Conservation (phyloP, 2,113 vertebrate species). For the Ciconia stormi region DNA sequence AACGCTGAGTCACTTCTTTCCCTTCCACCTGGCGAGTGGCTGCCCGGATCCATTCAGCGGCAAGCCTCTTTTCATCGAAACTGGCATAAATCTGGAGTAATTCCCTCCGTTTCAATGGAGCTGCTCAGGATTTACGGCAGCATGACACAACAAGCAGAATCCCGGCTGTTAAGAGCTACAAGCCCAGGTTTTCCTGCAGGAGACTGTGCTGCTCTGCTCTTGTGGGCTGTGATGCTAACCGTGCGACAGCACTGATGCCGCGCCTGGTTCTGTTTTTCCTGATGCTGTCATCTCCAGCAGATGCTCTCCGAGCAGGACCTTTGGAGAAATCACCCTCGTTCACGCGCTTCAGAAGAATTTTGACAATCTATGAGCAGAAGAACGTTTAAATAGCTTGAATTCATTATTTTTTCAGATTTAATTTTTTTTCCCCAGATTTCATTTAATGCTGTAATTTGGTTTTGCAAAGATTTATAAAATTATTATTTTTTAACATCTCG, state of each 20-base stretch:
- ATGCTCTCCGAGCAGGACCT: neutral
- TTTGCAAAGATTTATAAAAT: slow-evolving; percentile 1
- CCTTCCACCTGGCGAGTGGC: slow-evolving; percentile 40
- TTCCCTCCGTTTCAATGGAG: neutral
- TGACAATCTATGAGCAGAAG: neutral
- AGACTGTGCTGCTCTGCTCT: neutral
- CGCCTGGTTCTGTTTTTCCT: neutral
- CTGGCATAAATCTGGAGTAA: slow-evolving; percentile 41
- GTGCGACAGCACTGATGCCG: neutral
- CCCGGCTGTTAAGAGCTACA: neutral
- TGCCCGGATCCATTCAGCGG: slow-evolving; percentile 29
- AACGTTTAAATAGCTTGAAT: neutral
- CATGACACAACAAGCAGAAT: neutral
- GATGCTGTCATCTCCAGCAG: neutral
- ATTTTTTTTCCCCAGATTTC: neutral
- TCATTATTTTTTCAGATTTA: neutral
- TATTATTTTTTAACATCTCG: slow-evolving; percentile 23
- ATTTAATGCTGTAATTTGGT: slow-evolving; percentile 1
- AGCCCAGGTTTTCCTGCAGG: neutral
- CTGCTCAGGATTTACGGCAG: slow-evolving; percentile 13
- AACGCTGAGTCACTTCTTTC: slow-evolving; percentile 57
- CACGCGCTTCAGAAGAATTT: neutral
- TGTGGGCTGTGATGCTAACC: rapidly evolving
- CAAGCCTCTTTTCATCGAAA: slow-evolving; percentile 38
- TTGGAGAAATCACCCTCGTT: neutral